These are phyloP conservation scores for Cichladusa arquata DNA, from an alignment of 2,113 vertebrate species.

Conservation along the genomic window DNA sequence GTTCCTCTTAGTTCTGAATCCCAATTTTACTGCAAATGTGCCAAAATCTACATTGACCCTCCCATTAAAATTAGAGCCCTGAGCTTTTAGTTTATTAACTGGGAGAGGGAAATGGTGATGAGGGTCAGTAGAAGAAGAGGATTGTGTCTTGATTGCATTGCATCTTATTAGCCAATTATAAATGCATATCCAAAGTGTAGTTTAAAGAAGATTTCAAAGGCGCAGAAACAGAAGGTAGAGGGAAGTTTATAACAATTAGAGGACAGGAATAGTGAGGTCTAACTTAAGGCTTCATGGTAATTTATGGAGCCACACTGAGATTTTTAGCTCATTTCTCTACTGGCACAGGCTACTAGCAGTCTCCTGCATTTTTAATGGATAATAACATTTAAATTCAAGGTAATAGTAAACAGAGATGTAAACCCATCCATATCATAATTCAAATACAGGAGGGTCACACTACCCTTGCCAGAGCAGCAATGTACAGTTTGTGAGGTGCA, in stretches of 20 bases:
- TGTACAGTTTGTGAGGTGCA: neutral
- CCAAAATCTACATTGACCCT: neutral
- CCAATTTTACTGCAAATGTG: neutral
- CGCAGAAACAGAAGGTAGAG: neutral
- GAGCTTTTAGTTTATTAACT: neutral
- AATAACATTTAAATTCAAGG: conserved; percentile 7
- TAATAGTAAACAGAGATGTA: neutral
- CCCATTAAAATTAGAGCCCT: neutral
- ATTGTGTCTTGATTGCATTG: rapidly evolving
- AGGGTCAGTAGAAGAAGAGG: neutral
- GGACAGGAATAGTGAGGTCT: neutral
- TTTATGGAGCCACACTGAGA: neutral
- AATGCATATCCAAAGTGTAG: neutral
- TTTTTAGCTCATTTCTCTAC: neutral
- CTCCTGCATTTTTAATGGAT: neutral
- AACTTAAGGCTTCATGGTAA: rapidly evolving
- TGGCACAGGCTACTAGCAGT: neutral
- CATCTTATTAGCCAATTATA: neutral
- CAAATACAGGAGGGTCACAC: neutral
- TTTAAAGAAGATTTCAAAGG: neutral
- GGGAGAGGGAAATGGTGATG: neutral
- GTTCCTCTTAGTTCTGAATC: neutral
- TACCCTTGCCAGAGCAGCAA: neutral
- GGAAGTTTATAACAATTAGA: neutral
- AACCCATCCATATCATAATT: neutral